Conservation (phyloP, 2,113 vertebrate genomes). For the Gallinago undulata region DNA sequence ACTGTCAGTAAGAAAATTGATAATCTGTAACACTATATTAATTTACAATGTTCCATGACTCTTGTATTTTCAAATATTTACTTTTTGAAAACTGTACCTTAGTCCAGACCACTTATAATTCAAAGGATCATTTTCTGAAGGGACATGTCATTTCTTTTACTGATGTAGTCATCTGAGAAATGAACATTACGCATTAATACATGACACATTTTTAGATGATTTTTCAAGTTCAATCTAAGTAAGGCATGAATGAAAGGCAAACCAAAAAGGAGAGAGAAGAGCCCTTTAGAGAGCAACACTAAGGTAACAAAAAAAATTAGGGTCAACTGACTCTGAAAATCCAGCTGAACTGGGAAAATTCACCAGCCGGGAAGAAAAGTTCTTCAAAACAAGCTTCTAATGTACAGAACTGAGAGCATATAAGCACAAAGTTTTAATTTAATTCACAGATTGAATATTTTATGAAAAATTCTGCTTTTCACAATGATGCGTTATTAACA, state of each 20-base stretch:
- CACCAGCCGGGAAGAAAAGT: neutral
- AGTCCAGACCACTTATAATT: neutral
- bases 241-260: neutral
- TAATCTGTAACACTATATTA: neutral
- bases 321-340: neutral
- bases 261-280: neutral
- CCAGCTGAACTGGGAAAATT: neutral
- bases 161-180: neutral
- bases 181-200: neutral
- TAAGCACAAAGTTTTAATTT: neutral
- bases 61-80: neutral
- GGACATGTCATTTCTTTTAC: neutral
- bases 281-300: neutral
- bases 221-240: neutral
- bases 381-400: neutral
- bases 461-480: neutral
- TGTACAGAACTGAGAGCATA: rapidly evolving
- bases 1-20: neutral
- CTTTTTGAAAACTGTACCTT: neutral
- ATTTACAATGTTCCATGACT: neutral
- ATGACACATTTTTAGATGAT: neutral
- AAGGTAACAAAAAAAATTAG: neutral
- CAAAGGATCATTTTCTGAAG: neutral
- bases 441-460: neutral
- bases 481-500: neutral